Base-by-base conservation (phyloP, 92 coral and sea anemone genomes). In the Porites evermanni region DNA sequence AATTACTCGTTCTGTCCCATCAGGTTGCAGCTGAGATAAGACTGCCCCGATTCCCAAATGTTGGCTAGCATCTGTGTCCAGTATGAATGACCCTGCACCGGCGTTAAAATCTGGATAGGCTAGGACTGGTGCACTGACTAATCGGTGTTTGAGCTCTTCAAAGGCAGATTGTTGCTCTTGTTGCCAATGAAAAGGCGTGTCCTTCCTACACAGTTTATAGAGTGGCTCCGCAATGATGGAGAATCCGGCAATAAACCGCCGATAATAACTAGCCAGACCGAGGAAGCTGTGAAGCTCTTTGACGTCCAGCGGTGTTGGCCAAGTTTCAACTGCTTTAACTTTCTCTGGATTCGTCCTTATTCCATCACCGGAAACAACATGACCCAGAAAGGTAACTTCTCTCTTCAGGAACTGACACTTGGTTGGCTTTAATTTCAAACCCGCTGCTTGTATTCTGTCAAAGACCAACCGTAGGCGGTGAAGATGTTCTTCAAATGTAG, bases 61-160 rank as follows among this genome's bases (percentile, higher is more conserved):
- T 17, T 85, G 85, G 80, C 87, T 91, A 16, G 82, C 90, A 84
- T 84, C 92, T 0, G 89, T 88, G 74, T 91, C 91, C 44, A 88
- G 84, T 19, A 91, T 74, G 79, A 91, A 79, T 26, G 68, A 59
- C 66, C 92, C 90, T 6, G 88, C 85, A 3, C 72, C 87, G 38
- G 91, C 20, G 69, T 89, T 77, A 51, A 90, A 90, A 64, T 82
- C 84, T 16, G 93, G 88, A 47, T 93, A 90, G 4, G 93, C 93
- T 63, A 90, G 87, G 38, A 87, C 86, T 44, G 92, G 94, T 12
- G 91, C 86, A 18, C 75, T 87, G 60, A 71, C 86, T 68, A 82
- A 58, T 5, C 74, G 72, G 8, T 53, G 12, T 51, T 87, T 73
- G 60, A 83, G 89, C 51, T 83, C 87, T 44, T 72, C 67, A 44